A percentile compares a stretch with the other conserved stretches of the same genome.
These are phyloP conservation scores for Bombyx mandarina DNA, from an alignment of 1,140 invertebrate genomes.

Conservation along the genomic window DNA sequence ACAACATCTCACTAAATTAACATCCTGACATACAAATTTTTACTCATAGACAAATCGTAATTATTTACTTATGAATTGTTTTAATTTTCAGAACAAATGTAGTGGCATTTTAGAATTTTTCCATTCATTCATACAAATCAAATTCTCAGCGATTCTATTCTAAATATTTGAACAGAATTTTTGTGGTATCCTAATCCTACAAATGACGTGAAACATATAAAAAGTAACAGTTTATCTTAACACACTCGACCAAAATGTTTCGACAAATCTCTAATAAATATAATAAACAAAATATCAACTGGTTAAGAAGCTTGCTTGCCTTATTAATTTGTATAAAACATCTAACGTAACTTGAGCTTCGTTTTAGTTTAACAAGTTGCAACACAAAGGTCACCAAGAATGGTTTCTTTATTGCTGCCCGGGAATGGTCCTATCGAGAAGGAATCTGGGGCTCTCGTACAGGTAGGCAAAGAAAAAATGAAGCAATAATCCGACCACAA, in stretches of 20 bases:
- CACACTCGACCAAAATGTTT: slow-evolving; percentile 57
- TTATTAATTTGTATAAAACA: slow-evolving; percentile 51
- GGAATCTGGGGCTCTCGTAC: slow-evolving; percentile 45
- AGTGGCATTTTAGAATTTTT: too few species aligned
- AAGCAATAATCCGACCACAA: slow-evolving; percentile 66
- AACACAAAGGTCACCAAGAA: slow-evolving; percentile 20
- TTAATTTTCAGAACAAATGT: too few species aligned
- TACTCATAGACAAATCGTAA: too few species aligned
- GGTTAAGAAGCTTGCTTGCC: slow-evolving; percentile 64
- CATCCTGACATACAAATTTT: too few species aligned
- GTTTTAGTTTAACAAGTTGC: background rate
- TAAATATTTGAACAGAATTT: slow-evolving; percentile 29
- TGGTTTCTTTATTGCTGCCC: slow-evolving; percentile 38
- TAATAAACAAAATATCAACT: slow-evolving; percentile 65
- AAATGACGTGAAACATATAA: slow-evolving; percentile 38
- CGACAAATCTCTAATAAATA: slow-evolving; percentile 66
- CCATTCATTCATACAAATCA: too few species aligned
- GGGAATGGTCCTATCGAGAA: slow-evolving; percentile 39
- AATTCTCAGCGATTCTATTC: slow-evolving; percentile 4
- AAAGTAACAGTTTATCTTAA: slow-evolving; percentile 46
- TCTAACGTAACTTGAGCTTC: slow-evolving; percentile 27
- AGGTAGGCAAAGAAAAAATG: slow-evolving; percentile 63
- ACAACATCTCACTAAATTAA: background rate
- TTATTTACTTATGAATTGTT: too few species aligned
- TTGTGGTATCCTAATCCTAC: slow-evolving; percentile 32